Conservation (phyloP, 2,888 invertebrate genomes). For the Mystacides longicornis region DNA sequence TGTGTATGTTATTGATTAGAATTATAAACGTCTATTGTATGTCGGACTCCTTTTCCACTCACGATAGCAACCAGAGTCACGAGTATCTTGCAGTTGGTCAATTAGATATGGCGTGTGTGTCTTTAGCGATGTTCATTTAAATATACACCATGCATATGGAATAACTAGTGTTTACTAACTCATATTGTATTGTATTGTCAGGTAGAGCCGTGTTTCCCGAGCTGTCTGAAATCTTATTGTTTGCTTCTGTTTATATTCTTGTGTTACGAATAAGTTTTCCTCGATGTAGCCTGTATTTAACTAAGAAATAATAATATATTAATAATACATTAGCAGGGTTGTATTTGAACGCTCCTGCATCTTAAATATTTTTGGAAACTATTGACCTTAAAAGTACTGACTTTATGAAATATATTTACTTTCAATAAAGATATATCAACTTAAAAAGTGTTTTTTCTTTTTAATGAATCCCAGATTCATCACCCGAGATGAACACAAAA, state of each 20-base stretch:
- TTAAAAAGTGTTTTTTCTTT: constrained; percentile 14
- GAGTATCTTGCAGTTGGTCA: not conserved
- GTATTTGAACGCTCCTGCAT: constrained; percentile 39
- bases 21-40: too few relatives aligned
- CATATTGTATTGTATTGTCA: not conserved
- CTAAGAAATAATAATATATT: constrained; percentile 52
- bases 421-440: constrained; percentile 49
- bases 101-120: too few relatives aligned
- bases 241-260: constrained; percentile 29
- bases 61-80: too few relatives aligned
- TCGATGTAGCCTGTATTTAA: constrained; percentile 55
- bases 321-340: constrained; percentile 50
- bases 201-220: not conserved
- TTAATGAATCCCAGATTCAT: too few relatives aligned
- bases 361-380: constrained; percentile 55
- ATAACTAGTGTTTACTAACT: too few relatives aligned
- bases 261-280: constrained; percentile 48
- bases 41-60: too few relatives aligned
- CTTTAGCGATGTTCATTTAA: too few relatives aligned
- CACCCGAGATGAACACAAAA: too few relatives aligned
- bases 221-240: constrained; percentile 40
- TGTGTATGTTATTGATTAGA: too few relatives aligned
- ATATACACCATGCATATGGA: too few relatives aligned
- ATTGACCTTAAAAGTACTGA: constrained; percentile 56
- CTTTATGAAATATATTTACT: constrained; percentile 56